Evolutionary conservation across 2,888 invertebrate genomes (phyloP).

Genomic region (Cryptophagus acutangulus): DNA sequence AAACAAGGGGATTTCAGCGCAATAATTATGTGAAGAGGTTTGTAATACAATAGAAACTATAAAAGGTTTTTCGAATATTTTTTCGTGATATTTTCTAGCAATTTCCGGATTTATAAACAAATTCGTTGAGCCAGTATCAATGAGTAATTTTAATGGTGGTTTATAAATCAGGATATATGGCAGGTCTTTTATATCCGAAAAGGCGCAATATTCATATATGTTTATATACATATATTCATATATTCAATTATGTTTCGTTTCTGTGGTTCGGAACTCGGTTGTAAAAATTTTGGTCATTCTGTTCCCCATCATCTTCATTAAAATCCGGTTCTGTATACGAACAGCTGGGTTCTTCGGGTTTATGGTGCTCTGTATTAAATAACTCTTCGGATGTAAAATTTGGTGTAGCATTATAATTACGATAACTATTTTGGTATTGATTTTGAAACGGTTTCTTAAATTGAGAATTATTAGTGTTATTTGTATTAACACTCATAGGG

Average conservation of each 20-base stretch:
- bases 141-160: too few species aligned
- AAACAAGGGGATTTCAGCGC: not conserved
- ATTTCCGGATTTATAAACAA: not conserved
- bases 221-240: not conserved
- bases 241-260: not conserved
- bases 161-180: not conserved
- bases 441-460: too few species aligned
- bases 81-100: not conserved
- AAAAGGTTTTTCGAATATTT: not conserved
- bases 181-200: not conserved
- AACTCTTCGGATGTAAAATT: constrained; percentile 3
- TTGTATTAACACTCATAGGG: constrained; percentile 2
- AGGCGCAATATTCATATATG: too few species aligned
- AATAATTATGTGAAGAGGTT: not conserved
- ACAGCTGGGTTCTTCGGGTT: not conserved
- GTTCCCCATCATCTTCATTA: not conserved
- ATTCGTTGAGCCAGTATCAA: too few species aligned
- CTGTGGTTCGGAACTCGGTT: too few species aligned
- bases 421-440: constrained; percentile 2
- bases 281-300: constrained; percentile 1
- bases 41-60: not conserved
- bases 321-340: not conserved
- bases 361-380: not conserved
- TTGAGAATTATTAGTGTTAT: not conserved
- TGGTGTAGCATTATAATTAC: not conserved